A percentile compares a stretch with the other conserved stretches of the same genome.
Conservation (phyloP, 2,888 invertebrate genomes). For the Hydriomena furcata region DNA sequence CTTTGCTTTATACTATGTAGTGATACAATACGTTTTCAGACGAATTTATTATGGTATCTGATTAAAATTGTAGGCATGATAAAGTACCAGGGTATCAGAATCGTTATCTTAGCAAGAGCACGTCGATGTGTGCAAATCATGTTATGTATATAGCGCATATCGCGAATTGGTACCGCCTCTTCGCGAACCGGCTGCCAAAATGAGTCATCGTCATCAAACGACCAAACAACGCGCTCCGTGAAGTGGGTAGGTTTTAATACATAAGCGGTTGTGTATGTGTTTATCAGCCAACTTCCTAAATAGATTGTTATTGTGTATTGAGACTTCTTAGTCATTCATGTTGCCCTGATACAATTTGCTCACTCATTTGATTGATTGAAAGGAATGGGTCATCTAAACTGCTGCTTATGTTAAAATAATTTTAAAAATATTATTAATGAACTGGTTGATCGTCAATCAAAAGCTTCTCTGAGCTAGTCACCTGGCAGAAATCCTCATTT, state of each 20-base stretch:
- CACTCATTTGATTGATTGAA: slow-evolving; percentile 48
- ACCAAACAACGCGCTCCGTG: slow-evolving; percentile 35
- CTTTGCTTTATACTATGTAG: too few relatives aligned
- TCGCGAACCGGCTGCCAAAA: slow-evolving; percentile 72
- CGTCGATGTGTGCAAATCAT: slow-evolving; percentile 54
- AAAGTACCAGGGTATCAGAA: slow-evolving; percentile 38
- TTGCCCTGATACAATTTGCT: slow-evolving; percentile 53
- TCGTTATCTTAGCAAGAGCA: slow-evolving; percentile 22
- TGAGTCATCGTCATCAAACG: slow-evolving; percentile 57
- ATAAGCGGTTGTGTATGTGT: slow-evolving; percentile 21
- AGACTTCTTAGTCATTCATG: slow-evolving; percentile 44
- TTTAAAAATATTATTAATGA: not conserved
- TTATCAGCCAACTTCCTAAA: slow-evolving; percentile 35
- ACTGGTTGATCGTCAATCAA: too few relatives aligned
- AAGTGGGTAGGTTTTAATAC: slow-evolving; percentile 31
- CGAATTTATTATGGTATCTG: not conserved
- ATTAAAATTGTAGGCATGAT: slow-evolving; percentile 23
- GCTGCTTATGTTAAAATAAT: not conserved
- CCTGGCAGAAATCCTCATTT: too few relatives aligned
- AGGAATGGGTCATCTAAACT: slow-evolving; percentile 26
- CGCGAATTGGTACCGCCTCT: slow-evolving; percentile 71
- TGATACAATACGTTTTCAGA: too few relatives aligned
- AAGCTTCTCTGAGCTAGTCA: too few relatives aligned
- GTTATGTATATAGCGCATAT: slow-evolving; percentile 45
- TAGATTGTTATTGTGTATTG: slow-evolving; percentile 28